These are phyloP conservation scores for Bothrops jararaca DNA, from an alignment of 2,113 vertebrate species.

Conservation along the genomic window DNA sequence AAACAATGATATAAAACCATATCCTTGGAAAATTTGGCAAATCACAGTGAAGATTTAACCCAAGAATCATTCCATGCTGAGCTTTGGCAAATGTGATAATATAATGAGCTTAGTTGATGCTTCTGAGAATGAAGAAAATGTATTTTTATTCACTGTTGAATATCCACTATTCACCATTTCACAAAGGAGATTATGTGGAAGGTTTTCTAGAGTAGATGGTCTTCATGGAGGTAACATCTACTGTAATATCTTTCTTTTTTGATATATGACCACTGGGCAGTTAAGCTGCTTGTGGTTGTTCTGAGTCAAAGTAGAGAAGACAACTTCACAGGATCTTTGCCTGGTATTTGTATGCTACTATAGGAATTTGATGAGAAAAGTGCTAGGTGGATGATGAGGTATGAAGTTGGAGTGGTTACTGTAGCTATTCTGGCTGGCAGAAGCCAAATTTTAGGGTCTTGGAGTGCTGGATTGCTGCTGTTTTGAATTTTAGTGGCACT, in stretches of 20 bases:
- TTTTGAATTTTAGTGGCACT: neutral
- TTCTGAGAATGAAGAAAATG: neutral
- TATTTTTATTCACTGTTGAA: neutral
- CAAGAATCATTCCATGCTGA: neutral
- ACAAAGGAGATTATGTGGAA: neutral
- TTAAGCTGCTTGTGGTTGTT: neutral
- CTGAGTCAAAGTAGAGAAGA: neutral
- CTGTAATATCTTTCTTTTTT: neutral
- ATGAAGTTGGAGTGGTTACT: neutral
- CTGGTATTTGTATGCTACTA: neutral
- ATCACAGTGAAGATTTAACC: neutral
- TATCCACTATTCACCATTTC: neutral
- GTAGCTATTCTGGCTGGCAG: neutral
- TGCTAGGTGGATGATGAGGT: neutral
- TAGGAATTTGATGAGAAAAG: neutral
- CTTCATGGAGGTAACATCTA: neutral
- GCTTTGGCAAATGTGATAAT: neutral
- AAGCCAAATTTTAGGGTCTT: neutral
- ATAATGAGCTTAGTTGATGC: neutral
- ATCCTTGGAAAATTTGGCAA: neutral
- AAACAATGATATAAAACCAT: neutral
- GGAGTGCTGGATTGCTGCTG: neutral
- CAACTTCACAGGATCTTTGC: neutral
- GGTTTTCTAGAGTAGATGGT: neutral
- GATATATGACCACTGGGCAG: neutral